Percentiles rank a stretch among this genome's conserved stretches.
phyloP scores from a whole-genome alignment of 2,888 invertebrate genomes.

The Cryptosula pallasiana region DNA sequence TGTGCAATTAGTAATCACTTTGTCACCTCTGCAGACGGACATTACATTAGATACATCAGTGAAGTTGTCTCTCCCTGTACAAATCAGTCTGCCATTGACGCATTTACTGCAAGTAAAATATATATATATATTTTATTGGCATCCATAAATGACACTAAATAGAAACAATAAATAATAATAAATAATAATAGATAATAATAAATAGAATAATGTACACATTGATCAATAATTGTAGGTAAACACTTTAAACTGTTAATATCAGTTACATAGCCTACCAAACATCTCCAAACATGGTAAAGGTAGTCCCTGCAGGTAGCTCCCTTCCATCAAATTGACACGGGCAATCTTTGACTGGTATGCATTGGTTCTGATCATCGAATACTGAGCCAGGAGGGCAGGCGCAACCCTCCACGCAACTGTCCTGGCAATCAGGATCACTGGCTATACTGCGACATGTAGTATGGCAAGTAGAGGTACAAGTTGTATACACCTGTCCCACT shows the following conservation, averaged over 20 bases:
- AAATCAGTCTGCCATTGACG: conserved; percentile 11
- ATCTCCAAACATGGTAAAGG: conserved; percentile 69
- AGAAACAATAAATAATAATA: too few species aligned
- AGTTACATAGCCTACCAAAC: conserved; percentile 72
- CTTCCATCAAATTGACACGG: conserved; percentile 48
- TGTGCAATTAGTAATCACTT: conserved; percentile 66
- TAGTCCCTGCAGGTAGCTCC: conserved; percentile 69
- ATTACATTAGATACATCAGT: neutral
- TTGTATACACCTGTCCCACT: conserved; percentile 63
- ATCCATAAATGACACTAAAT: too few species aligned
- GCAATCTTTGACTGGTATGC: conserved; percentile 37
- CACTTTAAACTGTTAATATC: too few species aligned
- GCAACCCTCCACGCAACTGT: conserved; percentile 78
- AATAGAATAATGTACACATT: too few species aligned
- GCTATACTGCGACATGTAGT: conserved; percentile 64
- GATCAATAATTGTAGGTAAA: too few species aligned
- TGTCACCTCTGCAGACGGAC: neutral
- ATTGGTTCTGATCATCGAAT: conserved; percentile 61
- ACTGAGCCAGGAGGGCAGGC: conserved; percentile 76
- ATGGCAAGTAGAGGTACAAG: conserved; percentile 63
- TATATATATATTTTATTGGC: too few species aligned
- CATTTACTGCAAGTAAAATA: neutral
- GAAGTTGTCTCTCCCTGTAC: conserved; percentile 14
- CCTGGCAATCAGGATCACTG: conserved; percentile 39
- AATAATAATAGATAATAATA: too few species aligned